Evolutionary conservation across 2,888 invertebrate species (phyloP).

Genomic region (Drosophila nr. perissopoda): DNA sequence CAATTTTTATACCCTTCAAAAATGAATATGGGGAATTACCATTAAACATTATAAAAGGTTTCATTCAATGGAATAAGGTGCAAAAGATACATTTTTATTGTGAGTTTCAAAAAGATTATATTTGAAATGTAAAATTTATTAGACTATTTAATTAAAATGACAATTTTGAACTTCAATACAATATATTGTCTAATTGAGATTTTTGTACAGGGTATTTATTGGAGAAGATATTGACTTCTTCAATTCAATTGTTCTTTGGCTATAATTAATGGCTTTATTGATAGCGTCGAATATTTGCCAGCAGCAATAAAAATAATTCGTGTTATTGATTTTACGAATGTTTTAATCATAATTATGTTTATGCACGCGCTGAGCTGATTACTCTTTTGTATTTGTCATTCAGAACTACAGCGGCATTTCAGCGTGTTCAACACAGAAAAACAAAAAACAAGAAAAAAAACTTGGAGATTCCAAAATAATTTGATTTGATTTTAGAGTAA

Average conservation of each 20-base stretch:
- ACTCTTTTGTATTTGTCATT: constrained; percentile 5
- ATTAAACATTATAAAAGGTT: neutral
- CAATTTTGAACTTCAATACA: too few relatives aligned
- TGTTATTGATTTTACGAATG: constrained; percentile 16
- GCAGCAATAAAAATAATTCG: constrained; percentile 15
- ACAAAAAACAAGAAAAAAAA: neutral
- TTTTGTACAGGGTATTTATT: constrained; percentile 2
- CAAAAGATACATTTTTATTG: too few relatives aligned
- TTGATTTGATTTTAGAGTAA: neutral
- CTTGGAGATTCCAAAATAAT: neutral
- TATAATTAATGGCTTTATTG: constrained; percentile 59
- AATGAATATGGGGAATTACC: too few relatives aligned
- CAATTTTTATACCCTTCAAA: constrained; percentile 19
- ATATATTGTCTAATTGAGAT: neutral
- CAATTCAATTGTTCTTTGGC: constrained; percentile 32
- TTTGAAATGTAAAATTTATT: neutral
- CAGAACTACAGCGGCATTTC: too few relatives aligned
- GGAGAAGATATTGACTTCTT: neutral
- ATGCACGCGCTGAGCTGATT: constrained; percentile 3
- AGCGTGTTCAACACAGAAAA: neutral
- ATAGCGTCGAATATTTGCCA: constrained; percentile 36
- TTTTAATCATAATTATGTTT: constrained; percentile 16
- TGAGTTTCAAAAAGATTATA: neutral
- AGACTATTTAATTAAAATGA: neutral
- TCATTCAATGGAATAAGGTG: neutral